Conservation (phyloP, 2,888 invertebrate genomes). For the Hirtodrosophila histrioides region DNA sequence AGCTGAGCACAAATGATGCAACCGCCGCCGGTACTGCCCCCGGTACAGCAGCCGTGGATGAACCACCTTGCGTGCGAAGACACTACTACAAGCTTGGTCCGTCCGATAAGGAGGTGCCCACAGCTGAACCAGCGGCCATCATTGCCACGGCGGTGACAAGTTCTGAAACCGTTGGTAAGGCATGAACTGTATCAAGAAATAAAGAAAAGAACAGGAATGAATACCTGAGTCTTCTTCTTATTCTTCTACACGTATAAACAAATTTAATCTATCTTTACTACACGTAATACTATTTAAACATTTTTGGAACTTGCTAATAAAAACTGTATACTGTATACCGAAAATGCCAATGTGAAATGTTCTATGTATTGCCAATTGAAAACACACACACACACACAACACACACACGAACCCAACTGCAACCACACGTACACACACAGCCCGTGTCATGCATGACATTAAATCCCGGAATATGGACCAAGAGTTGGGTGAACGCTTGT, state of each 20-base stretch:
- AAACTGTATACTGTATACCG: constrained; percentile 44
- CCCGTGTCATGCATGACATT: not conserved
- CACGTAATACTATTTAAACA: constrained; percentile 36
- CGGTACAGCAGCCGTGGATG: constrained; percentile 61
- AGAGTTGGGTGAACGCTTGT: not conserved
- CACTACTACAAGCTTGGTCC: constrained; percentile 82
- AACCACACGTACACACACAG: constrained; percentile 3
- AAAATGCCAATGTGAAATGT: constrained; percentile 50
- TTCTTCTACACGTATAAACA: constrained; percentile 15
- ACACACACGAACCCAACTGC: constrained; percentile 9
- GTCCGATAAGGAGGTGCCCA: constrained; percentile 66
- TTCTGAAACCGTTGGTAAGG: constrained; percentile 70
- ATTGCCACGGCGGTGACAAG: constrained; percentile 56
- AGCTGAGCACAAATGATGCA: constrained; percentile 71
- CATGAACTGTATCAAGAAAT: constrained; percentile 33
- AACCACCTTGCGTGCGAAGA: constrained; percentile 77
- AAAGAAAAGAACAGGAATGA: constrained; percentile 21
- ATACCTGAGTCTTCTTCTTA: constrained; percentile 2
- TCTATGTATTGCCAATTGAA: constrained; percentile 46
- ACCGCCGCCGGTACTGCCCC: constrained; percentile 44
- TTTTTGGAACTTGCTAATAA: constrained; percentile 60
- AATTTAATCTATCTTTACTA: constrained; percentile 42
- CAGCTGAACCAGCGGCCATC: constrained; percentile 20
- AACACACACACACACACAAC: constrained; percentile 26
- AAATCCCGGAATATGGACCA: no score